Conservation (phyloP, 2,113 vertebrate species). For the Elephantulus edwardii region DNA sequence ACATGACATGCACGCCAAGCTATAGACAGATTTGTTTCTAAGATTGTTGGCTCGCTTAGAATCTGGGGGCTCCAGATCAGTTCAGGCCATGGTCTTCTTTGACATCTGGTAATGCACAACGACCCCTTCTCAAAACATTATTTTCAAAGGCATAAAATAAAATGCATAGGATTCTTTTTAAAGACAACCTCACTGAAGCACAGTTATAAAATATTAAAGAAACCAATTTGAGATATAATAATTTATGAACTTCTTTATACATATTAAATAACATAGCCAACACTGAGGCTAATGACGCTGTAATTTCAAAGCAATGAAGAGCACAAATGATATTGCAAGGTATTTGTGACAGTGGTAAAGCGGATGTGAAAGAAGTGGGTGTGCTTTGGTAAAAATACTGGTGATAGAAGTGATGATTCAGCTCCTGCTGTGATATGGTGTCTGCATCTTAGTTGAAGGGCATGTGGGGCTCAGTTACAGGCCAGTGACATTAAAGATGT, state of each 20-base stretch:
- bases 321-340: background rate
- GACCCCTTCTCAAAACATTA: background rate
- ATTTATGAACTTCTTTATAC: background rate
- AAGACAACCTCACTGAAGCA: background rate
- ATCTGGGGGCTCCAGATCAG: background rate
- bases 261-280: background rate
- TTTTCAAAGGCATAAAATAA: conserved; percentile 34
- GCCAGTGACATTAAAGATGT: background rate
- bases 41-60: background rate
- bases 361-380: background rate
- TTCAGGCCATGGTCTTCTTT: background rate
- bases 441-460: background rate
- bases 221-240: background rate
- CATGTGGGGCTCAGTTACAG: background rate
- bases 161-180: background rate
- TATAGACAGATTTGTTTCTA: background rate
- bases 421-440: background rate
- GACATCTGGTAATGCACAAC: too few relatives aligned
- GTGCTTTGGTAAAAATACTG: background rate
- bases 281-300: background rate
- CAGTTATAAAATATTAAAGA: conserved; percentile 51
- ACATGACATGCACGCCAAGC: background rate
- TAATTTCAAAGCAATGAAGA: background rate
- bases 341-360: background rate
- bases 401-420: background rate